Base-by-base conservation (phyloP, 1,140 invertebrate genomes). In the Bacillus rossius region DNA sequence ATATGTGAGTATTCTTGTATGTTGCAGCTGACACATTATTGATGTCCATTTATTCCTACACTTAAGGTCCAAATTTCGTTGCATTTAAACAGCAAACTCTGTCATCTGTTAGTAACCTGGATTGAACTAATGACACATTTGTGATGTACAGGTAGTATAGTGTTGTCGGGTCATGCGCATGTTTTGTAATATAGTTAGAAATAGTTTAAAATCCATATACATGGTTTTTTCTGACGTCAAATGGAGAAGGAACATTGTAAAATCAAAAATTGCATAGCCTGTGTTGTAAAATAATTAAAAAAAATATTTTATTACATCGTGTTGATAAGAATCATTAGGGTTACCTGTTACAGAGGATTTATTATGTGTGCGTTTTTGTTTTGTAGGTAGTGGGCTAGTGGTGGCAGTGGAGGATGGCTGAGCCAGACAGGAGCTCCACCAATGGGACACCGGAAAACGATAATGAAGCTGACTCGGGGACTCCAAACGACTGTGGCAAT, bases 381-480 rank as follows among this genome's bases (percentile, higher is more conserved):
- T n/a, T 3, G n/a, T 47, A 50, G 43, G 55, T 47, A 49, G 40
- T 34, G 34, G 47, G 41, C 17, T 38, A 14, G 16, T 48, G 41
- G 37, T 41, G 25, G 22, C 16, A 7, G 49, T 41, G 29, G 57
- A 59, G 49, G 37, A 59, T 59, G 57, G 45, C 49, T 25, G 57
- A 59, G 51, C 51, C 57, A 19, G 57, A 59, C 20, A 37, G 57
- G 14, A 54, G 57, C 49, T 59, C 57, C 14, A 59, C 51, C n/a
- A 43, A 59, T 55, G 57, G 50, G 10, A 59, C 49, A 22, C 49
- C 26, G 43, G 57, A 59, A 43, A 59, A 59, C 38, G 72, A 73
- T 57, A 72, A 68, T 65, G 72, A 74, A 61, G 71, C 71, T 43
- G 72, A 74, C 66, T 73, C 72, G 42, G 72, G 73, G 37, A 71